Conservation (phyloP, 2,113 vertebrate genomes). For the Salvelinus namaycush region DNA sequence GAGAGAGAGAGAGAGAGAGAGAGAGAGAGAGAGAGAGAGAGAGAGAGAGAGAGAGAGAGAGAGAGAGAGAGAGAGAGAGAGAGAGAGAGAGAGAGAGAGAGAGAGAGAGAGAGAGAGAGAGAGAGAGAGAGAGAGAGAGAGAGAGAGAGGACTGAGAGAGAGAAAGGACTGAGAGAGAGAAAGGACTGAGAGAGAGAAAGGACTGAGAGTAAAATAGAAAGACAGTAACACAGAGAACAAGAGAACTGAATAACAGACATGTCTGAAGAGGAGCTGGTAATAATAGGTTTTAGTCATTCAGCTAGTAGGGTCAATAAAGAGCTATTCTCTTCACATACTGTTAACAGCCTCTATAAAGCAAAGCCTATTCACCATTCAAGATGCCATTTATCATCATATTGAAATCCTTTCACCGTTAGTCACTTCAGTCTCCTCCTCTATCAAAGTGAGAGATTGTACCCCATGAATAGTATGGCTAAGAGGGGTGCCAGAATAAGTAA, state of each 20-base stretch:
- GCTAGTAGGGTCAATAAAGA: conserved; percentile 19
- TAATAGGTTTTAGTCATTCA: conserved; percentile 27
- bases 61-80: no score
- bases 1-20: no score
- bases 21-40: no score
- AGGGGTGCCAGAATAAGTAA: neutral
- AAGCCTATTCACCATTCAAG: conserved; percentile 23
- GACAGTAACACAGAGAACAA: neutral
- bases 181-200: no score
- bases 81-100: no score
- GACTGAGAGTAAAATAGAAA: neutral
- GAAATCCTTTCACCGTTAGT: conserved; percentile 31
- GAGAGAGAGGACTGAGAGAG: no score
- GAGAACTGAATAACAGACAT: neutral
- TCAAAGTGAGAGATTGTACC: neutral
- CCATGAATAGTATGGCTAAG: no score
- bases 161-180: no score
- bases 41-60: no score
- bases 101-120: no score
- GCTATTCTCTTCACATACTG: conserved; percentile 18
- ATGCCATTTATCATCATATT: conserved; percentile 35
- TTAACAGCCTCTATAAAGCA: neutral
- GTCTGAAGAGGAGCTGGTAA: conserved; percentile 15
- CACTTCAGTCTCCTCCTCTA: conserved; percentile 8
- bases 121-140: no score